Evolutionary conservation across 2,797 vertebrate genomes (phyloP).

Genomic region (Sebastes ruberrimus): DNA sequence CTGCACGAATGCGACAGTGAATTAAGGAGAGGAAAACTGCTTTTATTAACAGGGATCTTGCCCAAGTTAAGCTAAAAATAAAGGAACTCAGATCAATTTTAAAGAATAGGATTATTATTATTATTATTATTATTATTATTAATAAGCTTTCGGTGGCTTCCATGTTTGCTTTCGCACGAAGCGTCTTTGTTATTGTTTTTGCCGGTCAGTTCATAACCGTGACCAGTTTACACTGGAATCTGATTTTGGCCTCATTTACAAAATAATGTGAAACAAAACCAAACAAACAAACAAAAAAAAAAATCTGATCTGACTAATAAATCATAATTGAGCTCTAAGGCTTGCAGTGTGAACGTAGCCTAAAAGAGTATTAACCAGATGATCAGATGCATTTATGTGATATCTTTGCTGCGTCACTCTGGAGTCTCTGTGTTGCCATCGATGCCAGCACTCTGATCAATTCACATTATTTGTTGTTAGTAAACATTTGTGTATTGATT

Average conservation of each 20-base stretch:
- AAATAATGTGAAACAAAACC: neutral
- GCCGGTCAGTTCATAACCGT: neutral
- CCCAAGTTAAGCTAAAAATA: too few species aligned
- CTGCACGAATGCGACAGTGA: too few species aligned
- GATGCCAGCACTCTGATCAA: neutral
- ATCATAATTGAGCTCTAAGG: neutral
- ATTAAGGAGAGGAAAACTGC: too few species aligned
- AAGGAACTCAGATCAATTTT: too few species aligned
- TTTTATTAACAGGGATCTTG: too few species aligned
- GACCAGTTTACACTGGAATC: neutral
- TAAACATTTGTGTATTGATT: constrained; percentile 53
- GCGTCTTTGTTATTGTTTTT: neutral
- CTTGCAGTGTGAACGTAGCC: neutral
- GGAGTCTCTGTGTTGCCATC: neutral
- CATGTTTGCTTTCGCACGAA: neutral
- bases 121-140: too few species aligned
- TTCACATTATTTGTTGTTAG: constrained; percentile 22
- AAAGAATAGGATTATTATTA: too few species aligned
- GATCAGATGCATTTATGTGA: neutral
- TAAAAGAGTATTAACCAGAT: neutral
- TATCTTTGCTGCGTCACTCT: constrained; percentile 4
- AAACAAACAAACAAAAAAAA: neutral
- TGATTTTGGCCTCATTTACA: neutral
- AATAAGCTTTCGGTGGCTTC: neutral
- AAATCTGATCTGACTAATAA: neutral